A percentile compares a stretch with the other conserved stretches of the same genome.
These are phyloP conservation scores for Ispidina lecontei DNA, from an alignment of 2,797 vertebrate species.

Conservation along the genomic window DNA sequence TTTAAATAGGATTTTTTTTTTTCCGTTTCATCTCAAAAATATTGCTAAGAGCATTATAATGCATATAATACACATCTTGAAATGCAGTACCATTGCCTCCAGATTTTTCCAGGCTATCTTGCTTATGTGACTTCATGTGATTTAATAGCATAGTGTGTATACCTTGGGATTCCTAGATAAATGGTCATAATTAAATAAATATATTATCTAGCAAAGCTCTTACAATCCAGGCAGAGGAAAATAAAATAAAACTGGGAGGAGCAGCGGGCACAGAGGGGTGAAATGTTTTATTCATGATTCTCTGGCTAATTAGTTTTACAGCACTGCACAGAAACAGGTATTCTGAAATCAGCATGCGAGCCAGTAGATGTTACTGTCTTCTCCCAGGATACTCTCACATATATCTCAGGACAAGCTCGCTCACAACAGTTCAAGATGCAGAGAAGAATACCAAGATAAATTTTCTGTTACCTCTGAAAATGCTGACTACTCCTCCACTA, in stretches of 20 bases:
- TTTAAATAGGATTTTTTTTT: neutral
- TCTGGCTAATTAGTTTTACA: neutral
- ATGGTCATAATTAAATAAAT: neutral
- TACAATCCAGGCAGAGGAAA: neutral
- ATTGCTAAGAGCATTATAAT: neutral
- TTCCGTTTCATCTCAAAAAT: neutral
- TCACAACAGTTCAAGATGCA: neutral
- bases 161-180: neutral
- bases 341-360: fast-evolving
- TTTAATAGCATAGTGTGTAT: neutral
- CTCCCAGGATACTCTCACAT: neutral
- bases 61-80: neutral
- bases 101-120: neutral
- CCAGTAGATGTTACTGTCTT: neutral
- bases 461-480: neutral
- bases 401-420: neutral
- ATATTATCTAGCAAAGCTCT: neutral
- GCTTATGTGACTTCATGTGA: neutral
- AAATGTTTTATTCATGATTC: neutral
- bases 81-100: neutral
- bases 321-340: neutral
- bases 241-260: neutral
- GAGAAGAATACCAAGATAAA: slow-evolving; percentile 1
- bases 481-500: neutral
- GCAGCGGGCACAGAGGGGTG: neutral